phyloP scores from a whole-genome alignment of 2,797 vertebrate species.

The Megalops cyprinoides region DNA sequence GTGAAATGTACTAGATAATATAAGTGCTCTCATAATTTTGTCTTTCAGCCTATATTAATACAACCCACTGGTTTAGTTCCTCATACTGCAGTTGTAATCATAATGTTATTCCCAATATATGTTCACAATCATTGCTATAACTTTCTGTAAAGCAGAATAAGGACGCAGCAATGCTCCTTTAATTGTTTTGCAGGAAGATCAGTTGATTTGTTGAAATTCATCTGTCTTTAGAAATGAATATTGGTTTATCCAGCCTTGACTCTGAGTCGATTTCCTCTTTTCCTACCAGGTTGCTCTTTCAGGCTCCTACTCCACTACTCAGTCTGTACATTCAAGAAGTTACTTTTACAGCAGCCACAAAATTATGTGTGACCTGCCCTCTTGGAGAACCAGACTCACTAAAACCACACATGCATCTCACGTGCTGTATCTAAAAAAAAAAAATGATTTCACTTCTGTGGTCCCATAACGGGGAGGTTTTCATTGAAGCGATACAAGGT shows the following conservation, averaged over 20 bases:
- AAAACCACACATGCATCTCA: neutral
- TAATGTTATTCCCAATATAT: no score
- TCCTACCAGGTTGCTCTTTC: neutral
- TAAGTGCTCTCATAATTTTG: no score
- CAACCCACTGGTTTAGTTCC: no score
- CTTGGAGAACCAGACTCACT: neutral
- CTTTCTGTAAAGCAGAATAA: no score
- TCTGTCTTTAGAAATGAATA: neutral
- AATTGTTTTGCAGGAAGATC: neutral
- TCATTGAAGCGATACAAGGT: neutral
- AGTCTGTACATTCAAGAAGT: neutral
- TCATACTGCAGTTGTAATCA: no score
- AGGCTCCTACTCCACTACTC: neutral
- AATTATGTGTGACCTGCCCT: neutral
- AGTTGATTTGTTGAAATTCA: neutral
- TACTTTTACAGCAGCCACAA: conserved; percentile 3
- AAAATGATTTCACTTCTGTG: neutral
- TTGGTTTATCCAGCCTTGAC: neutral
- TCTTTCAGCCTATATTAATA: no score
- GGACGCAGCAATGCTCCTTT: no score
- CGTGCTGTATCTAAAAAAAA: neutral
- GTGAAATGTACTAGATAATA: no score
- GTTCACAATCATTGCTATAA: no score
- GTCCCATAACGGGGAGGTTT: no score
- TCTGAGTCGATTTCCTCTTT: neutral